Percentiles rank a stretch among this genome's conserved stretches.
These are phyloP conservation scores for Morone chrysops DNA, from an alignment of 2,113 vertebrate genomes.

Conservation along the genomic window DNA sequence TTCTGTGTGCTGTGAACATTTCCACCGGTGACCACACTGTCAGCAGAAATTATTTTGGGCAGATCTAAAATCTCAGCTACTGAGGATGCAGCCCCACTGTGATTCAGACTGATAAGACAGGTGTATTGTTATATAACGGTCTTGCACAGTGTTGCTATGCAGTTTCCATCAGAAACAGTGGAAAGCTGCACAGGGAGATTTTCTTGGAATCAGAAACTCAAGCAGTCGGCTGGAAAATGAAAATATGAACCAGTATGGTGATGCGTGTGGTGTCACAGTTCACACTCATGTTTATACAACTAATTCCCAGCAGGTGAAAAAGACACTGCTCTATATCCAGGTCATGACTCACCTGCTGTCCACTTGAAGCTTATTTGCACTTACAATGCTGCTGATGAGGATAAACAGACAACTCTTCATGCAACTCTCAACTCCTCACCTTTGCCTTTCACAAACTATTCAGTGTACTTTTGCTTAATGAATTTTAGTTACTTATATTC, in stretches of 20 bases:
- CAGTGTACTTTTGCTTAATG: neutral
- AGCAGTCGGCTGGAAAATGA: neutral
- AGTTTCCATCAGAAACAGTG: slow-evolving; percentile 1
- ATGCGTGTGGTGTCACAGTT: slow-evolving; percentile 29
- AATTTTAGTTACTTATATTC: neutral
- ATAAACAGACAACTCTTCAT: slow-evolving; percentile 24
- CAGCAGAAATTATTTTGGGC: slow-evolving; percentile 30
- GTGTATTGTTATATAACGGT: slow-evolving; percentile 22
- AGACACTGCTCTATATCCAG: slow-evolving; percentile 23
- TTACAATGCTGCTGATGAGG: slow-evolving; percentile 35
- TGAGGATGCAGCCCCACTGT: neutral
- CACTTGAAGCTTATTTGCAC: slow-evolving; percentile 44
- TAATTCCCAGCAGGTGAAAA: slow-evolving; percentile 45
- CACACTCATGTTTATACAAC: slow-evolving; percentile 51
- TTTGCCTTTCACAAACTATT: slow-evolving; percentile 15
- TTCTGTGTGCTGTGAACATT: neutral
- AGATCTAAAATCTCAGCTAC: slow-evolving; percentile 14
- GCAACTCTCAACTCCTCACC: neutral
- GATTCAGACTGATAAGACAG: slow-evolving; percentile 25
- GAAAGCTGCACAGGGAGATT: neutral
- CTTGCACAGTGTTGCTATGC: slow-evolving; percentile 1
- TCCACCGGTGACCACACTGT: neutral
- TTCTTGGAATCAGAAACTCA: neutral
- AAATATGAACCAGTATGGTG: slow-evolving; percentile 3
- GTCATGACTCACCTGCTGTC: slow-evolving; percentile 52